Percentiles rank a stretch among this genome's conserved stretches.
Evolutionary conservation across 2,888 invertebrate species (phyloP).

Genomic region (Alcis repandata): DNA sequence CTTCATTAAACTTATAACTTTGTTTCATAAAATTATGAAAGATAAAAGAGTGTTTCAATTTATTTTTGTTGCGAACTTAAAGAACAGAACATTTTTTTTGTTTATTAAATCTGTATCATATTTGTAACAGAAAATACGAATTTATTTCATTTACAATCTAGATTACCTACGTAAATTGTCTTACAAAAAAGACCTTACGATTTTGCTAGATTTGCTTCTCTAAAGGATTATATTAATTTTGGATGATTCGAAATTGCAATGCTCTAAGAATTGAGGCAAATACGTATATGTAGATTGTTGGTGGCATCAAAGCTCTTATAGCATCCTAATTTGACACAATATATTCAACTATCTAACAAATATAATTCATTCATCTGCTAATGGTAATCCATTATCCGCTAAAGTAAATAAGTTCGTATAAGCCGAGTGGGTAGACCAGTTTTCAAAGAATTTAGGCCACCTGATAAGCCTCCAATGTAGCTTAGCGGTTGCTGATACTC

Average conservation of each 20-base stretch:
- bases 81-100: not conserved
- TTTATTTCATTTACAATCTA: not conserved
- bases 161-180: not conserved
- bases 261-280: not conserved
- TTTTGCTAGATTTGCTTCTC: too few species aligned
- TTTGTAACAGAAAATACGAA: not conserved
- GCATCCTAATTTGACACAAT: not conserved
- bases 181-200: too few species aligned
- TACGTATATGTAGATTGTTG: not conserved
- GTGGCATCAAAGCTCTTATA: not conserved
- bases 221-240: not conserved
- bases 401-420: too few species aligned
- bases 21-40: constrained; percentile 2
- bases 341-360: too few species aligned
- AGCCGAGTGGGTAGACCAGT: too few species aligned
- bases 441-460: too few species aligned
- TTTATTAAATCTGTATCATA: too few species aligned
- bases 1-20: constrained; percentile 29
- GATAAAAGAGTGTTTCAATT: not conserved
- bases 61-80: not conserved
- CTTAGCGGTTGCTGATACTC: too few species aligned
- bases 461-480: too few species aligned
- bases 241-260: not conserved
- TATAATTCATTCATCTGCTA: too few species aligned
- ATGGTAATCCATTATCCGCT: too few species aligned